These are phyloP conservation scores for Tychaedon coryphoeus DNA, from an alignment of 2,113 vertebrate species.

Conservation along the genomic window DNA sequence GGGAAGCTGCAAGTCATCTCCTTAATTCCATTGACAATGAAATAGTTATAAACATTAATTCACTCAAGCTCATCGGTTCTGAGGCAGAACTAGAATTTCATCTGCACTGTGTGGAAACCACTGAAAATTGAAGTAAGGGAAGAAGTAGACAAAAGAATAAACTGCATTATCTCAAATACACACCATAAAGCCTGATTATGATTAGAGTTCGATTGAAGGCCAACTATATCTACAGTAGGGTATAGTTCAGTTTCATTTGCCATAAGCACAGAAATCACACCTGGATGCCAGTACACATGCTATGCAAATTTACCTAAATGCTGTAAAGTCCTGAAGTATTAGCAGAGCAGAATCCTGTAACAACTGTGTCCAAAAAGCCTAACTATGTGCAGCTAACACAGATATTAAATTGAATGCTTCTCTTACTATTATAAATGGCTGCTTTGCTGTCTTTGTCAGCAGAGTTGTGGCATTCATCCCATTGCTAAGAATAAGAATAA, in stretches of 20 bases:
- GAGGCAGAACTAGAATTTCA: neutral
- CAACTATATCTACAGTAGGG: neutral
- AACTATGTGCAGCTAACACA: constrained; percentile 20
- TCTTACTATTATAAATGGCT: constrained; percentile 21
- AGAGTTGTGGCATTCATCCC: constrained; percentile 48
- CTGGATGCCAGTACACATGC: neutral
- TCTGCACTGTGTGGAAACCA: neutral
- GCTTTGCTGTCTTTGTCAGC: constrained; percentile 50
- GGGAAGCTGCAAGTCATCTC: neutral
- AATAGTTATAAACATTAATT: neutral
- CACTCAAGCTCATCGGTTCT: neutral
- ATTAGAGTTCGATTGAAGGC: neutral
- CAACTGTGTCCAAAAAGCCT: constrained; percentile 4
- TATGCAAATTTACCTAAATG: constrained; percentile 4
- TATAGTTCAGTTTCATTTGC: neutral
- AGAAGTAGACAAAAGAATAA: neutral
- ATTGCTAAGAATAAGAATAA: constrained; percentile 63
- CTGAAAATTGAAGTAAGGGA: neutral
- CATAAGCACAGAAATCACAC: neutral
- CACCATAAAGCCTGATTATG: neutral
- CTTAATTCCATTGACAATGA: neutral
- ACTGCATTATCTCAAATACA: neutral
- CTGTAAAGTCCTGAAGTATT: neutral
- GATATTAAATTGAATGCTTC: constrained; percentile 31
- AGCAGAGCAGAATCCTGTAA: neutral